Conservation (phyloP, 1,140 invertebrate genomes). For the Drosophila watanabei region DNA sequence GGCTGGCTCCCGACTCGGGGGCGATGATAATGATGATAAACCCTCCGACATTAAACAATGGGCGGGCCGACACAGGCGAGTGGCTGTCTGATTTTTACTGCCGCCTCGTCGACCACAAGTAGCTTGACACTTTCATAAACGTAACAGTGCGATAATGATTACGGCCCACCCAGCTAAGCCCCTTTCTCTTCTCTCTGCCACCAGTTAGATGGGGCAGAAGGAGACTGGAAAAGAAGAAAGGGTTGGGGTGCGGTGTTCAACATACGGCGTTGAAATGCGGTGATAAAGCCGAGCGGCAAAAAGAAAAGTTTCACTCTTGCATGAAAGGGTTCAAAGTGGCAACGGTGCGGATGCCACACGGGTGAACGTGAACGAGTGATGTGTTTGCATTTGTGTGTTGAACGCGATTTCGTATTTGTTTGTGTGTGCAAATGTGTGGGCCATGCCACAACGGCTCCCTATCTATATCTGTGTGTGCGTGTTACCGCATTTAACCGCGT, state of each 20-base stretch:
- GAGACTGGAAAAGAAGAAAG: background rate
- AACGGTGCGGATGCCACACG: slow-evolving; percentile 41
- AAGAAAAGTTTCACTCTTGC: slow-evolving; percentile 73
- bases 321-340: slow-evolving; percentile 79
- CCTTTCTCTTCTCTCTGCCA: background rate
- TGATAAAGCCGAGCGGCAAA: slow-evolving; percentile 62
- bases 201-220: slow-evolving; percentile 36
- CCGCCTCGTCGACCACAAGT: slow-evolving; percentile 77
- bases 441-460: slow-evolving; percentile 19
- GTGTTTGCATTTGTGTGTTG: slow-evolving; percentile 35
- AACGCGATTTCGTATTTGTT: slow-evolving; percentile 32
- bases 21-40: slow-evolving; percentile 75
- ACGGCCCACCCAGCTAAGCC: slow-evolving; percentile 42
- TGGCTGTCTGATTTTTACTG: slow-evolving; percentile 77
- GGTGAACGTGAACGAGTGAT: slow-evolving; percentile 16
- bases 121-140: slow-evolving; percentile 84
- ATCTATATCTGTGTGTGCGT: slow-evolving; percentile 66
- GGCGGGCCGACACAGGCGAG: slow-evolving; percentile 51
- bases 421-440: slow-evolving; percentile 5
- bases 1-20: slow-evolving; percentile 10
- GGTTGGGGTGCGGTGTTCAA: slow-evolving; percentile 32
- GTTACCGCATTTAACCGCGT: slow-evolving; percentile 81
- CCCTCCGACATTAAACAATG: slow-evolving; percentile 75
- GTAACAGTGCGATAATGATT: slow-evolving; percentile 84
- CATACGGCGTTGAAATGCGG: slow-evolving; percentile 79